A percentile compares a stretch with the other conserved stretches of the same genome.
Conservation (phyloP, 2,888 invertebrate species). For the Drosophila atripex region DNA sequence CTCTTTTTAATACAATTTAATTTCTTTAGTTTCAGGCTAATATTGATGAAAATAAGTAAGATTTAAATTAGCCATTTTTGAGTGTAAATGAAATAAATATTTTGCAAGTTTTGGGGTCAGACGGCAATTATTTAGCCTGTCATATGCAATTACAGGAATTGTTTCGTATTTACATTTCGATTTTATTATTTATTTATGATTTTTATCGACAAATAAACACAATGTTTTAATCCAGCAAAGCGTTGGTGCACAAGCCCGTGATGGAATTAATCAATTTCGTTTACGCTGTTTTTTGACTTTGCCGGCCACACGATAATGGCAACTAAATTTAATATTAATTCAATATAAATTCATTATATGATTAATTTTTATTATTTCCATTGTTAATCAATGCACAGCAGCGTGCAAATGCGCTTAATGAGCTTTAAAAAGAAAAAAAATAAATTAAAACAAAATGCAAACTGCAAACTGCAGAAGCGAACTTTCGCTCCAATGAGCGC, state of each 20-base stretch:
- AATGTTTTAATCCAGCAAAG: conserved; percentile 65
- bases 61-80: background rate
- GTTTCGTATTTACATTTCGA: conserved; percentile 5
- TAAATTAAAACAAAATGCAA: conserved; percentile 29
- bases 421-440: conserved; percentile 52
- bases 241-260: conserved; percentile 49
- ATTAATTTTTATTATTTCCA: conserved; percentile 60
- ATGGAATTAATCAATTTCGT: conserved; percentile 70
- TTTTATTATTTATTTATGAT: conserved; percentile 55
- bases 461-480: conserved; percentile 8
- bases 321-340: conserved; percentile 67
- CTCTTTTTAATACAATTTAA: background rate
- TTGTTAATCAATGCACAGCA: conserved; percentile 56
- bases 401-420: conserved; percentile 63
- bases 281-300: conserved; percentile 57
- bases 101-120: background rate
- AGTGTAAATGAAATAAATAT: background rate
- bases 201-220: conserved; percentile 45
- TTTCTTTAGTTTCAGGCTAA: background rate
- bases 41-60: background rate
- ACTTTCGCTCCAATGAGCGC: conserved; percentile 9
- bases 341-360: conserved; percentile 60
- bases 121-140: conserved; percentile 17
- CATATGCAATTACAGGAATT: conserved; percentile 4
- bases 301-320: conserved; percentile 23